Percentiles rank a stretch among this genome's conserved stretches.
Conservation (phyloP, 1,140 invertebrate species). For the Scaptomyza pallida region DNA sequence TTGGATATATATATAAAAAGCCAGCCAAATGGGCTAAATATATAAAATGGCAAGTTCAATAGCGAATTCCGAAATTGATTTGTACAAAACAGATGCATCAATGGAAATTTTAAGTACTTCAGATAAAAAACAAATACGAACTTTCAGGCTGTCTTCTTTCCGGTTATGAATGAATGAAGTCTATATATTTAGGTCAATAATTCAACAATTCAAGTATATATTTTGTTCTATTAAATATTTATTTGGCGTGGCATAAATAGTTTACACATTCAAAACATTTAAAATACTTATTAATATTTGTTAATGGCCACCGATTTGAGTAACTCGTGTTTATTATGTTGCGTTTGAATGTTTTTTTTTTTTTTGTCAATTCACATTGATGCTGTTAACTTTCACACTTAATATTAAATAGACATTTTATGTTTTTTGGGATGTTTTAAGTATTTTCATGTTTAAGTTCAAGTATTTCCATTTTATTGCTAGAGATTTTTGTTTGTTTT, state of each 20-base stretch:
- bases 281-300: constrained; percentile 58
- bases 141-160: no score
- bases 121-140: constrained; percentile 12
- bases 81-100: constrained; percentile 2
- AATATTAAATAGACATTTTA: constrained; percentile 62
- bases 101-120: constrained; percentile 5
- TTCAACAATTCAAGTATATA: background rate
- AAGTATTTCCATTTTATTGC: background rate
- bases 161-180: background rate
- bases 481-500: constrained; percentile 14
- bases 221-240: constrained; percentile 42
- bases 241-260: constrained; percentile 62
- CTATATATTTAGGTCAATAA: constrained; percentile 4
- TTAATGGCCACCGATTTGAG: constrained; percentile 24
- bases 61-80: constrained; percentile 6
- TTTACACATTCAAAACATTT: constrained; percentile 74
- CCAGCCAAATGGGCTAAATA: constrained; percentile 19
- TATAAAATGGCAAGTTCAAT: constrained; percentile 23
- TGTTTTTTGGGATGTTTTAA: constrained; percentile 38
- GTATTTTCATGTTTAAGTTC: constrained; percentile 20
- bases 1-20: constrained; percentile 20
- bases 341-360: constrained; percentile 38
- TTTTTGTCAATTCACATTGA: constrained; percentile 64
- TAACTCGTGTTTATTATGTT: constrained; percentile 19
- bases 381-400: constrained; percentile 79